These are phyloP conservation scores for Shargacucullia verbasci DNA, from an alignment of 2,888 invertebrate species.

Conservation along the genomic window DNA sequence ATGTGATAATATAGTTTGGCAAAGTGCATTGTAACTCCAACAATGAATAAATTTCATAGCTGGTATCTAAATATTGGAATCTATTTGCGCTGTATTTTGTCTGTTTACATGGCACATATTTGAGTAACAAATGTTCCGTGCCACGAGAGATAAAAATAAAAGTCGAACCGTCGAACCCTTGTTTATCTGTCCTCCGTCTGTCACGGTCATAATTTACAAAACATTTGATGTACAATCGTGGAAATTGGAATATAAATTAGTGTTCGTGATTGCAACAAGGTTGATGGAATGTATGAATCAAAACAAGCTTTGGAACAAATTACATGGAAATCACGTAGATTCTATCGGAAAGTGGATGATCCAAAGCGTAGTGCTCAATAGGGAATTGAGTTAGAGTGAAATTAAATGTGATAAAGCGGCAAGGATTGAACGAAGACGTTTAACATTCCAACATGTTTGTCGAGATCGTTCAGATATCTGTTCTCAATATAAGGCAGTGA, in stretches of 20 bases:
- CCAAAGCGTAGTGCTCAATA: constrained; percentile 22
- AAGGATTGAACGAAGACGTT: constrained; percentile 37
- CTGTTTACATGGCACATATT: constrained; percentile 24
- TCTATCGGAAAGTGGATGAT: constrained; percentile 31
- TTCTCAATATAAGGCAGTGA: constrained; percentile 30
- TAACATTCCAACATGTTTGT: constrained; percentile 49
- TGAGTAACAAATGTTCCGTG: constrained; percentile 33
- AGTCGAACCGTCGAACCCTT: constrained; percentile 5
- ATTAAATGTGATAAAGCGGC: constrained; percentile 43
- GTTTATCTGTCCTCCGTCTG: constrained; percentile 27
- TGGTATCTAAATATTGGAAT: no score
- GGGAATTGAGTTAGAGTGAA: constrained; percentile 25
- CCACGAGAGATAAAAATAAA: constrained; percentile 25
- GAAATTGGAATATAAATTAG: constrained; percentile 39
- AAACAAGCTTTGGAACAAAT: constrained; percentile 34
- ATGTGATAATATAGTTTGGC: not conserved
- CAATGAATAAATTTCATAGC: no score
- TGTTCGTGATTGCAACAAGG: constrained; percentile 19
- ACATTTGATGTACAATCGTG: constrained; percentile 17
- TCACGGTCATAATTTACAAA: constrained; percentile 27
- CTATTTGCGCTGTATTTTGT: no score
- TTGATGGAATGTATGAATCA: constrained; percentile 17
- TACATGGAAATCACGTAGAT: constrained; percentile 38
- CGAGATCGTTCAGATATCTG: constrained; percentile 32
- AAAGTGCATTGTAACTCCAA: no score